Base-by-base conservation (phyloP, 2,113 vertebrate species). In the Tiliqua scincoides region DNA sequence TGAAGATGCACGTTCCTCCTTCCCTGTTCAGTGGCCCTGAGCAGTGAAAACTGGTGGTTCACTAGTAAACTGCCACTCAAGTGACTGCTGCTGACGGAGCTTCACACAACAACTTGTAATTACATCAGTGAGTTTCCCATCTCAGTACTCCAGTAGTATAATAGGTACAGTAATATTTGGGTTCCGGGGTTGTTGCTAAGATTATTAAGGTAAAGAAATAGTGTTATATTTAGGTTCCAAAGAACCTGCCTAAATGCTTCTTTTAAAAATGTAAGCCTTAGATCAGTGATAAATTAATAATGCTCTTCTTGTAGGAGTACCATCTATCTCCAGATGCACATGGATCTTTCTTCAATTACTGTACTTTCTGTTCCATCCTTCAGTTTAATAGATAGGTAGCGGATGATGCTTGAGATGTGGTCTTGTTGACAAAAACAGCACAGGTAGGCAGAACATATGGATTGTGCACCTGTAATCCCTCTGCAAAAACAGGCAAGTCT, bases 371-470 rank as follows among this genome's bases (percentile, higher is more conserved):
- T 32, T 32, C 23, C 48, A 68, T 76, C 59, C 59, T 78, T 77
- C 70, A 21, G 21, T 86, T 30, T 88, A 43, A 82, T 68, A 37
- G 67, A 32, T 0, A 54, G 52, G 54, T 84, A 88, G 82, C n/a
- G 43, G 77, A 37, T 71, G 79, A n/a, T 54, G 37, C n/a, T 35
- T 68, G 37, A 25, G 21, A 68, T 43, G 35, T 67, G 8, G 7
- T 77, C 0, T 0, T 84, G 81, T 14, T 82, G 54, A 48, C 4
- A 0, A 63, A 80, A 83, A 32, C 48, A 78, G 84, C n/a, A 0
- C 0, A 75, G 70, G n/a, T 87, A 65, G 23, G 68, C 70, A 81
- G 11, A 73, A 35, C 81, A 65, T 84, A 43, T 14, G 35, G 40
- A 25, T 83, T 54, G 18, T 9, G 2, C 1, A 4, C 37, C 52